A percentile compares a stretch with the other conserved stretches of the same genome.
Conservation (phyloP, 2,113 vertebrate genomes). For the Megaceryle torquata region DNA sequence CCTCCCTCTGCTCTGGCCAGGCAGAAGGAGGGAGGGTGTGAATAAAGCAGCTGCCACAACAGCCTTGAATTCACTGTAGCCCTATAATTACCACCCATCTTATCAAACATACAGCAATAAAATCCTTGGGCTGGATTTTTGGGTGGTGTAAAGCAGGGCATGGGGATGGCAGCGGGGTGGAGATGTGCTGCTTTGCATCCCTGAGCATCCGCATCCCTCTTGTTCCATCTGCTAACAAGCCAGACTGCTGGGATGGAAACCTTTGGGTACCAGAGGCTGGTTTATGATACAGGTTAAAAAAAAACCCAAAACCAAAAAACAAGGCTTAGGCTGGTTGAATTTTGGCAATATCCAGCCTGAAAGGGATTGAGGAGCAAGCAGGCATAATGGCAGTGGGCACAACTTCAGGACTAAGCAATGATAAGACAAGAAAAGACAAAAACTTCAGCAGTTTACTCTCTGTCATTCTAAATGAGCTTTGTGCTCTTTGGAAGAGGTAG, state of each 20-base stretch:
- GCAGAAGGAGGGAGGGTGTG: not conserved
- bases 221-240: not conserved
- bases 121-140: not conserved
- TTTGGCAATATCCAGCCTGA: not conserved
- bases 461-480: not conserved
- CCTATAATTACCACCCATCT: not conserved
- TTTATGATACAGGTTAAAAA: not conserved
- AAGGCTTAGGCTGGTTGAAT: not conserved
- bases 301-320: too few species aligned
- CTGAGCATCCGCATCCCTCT: not conserved
- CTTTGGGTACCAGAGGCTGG: not conserved
- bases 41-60: not conserved
- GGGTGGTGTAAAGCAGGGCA: not conserved
- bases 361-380: not conserved
- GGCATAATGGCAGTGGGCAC: not conserved
- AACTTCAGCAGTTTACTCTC: not conserved
- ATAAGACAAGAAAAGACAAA: not conserved
- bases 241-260: not conserved
- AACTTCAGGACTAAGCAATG: not conserved
- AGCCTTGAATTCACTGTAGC: not conserved
- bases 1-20: not conserved
- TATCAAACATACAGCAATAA: not conserved
- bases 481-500: not conserved
- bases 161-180: accelerated
- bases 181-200: not conserved